These are phyloP conservation scores for Palythoa caribaeorum DNA, from an alignment of 92 coral and sea anemone genomes.

Conservation along the genomic window DNA sequence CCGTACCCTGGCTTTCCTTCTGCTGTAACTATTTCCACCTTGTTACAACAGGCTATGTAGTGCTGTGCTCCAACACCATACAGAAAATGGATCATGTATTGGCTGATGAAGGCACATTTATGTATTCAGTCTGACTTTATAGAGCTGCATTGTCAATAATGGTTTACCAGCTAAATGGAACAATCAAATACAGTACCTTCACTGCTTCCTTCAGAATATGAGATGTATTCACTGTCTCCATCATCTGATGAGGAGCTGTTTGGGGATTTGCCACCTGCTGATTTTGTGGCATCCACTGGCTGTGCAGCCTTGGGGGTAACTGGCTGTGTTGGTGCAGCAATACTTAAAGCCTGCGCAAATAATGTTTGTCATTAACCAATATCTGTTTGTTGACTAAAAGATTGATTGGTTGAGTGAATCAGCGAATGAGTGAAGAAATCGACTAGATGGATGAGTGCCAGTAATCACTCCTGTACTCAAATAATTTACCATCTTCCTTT, in stretches of 20 bases:
- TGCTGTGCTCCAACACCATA: too few relatives aligned
- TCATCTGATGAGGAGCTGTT: constrained; percentile 80
- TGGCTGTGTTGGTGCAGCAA: constrained; percentile 56
- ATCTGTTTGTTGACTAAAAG: not conserved
- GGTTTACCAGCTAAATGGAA: not conserved
- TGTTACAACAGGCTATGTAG: too few relatives aligned
- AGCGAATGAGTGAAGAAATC: too few relatives aligned
- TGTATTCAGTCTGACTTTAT: not conserved
- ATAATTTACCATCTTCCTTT: too few relatives aligned
- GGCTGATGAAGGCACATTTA: not conserved
- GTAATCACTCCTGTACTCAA: too few relatives aligned
- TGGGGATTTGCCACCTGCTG: constrained; percentile 74
- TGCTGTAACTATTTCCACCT: too few relatives aligned
- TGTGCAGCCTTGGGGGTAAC: constrained; percentile 44
- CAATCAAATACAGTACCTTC: constrained; percentile 72
- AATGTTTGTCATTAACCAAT: not conserved
- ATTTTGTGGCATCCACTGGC: constrained; percentile 55
- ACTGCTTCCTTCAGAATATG: constrained; percentile 91
- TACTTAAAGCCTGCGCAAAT: constrained; percentile 58
- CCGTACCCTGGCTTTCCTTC: too few relatives aligned
- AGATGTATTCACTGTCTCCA: constrained; percentile 86
- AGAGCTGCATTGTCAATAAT: not conserved
- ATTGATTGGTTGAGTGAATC: too few relatives aligned
- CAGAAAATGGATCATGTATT: too few relatives aligned
- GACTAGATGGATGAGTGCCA: too few relatives aligned